Percentiles rank a stretch among this genome's conserved stretches.
phyloP scores from a whole-genome alignment of 2,888 invertebrate genomes.

The Parapristionchus giblindavisi region DNA sequence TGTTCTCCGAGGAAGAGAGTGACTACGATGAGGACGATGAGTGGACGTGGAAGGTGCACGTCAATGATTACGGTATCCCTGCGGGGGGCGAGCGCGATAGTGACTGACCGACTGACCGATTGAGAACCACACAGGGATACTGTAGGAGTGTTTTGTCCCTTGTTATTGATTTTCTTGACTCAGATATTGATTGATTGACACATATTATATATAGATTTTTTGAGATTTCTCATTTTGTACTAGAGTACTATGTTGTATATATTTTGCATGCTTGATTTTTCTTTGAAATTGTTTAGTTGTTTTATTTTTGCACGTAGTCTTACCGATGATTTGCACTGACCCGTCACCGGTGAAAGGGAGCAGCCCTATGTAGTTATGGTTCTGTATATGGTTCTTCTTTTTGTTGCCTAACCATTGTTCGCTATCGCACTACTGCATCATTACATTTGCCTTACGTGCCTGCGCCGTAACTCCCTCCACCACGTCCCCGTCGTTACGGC shows the following conservation, averaged over 20 bases:
- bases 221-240: not conserved
- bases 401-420: too few relatives aligned
- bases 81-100: not conserved
- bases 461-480: too few relatives aligned
- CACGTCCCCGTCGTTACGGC: too few relatives aligned
- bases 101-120: not conserved
- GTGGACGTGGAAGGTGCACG: constrained; percentile 22
- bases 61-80: not conserved
- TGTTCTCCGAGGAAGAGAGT: constrained; percentile 16
- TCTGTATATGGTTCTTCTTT: too few relatives aligned
- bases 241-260: constrained; percentile 28
- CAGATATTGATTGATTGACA: not conserved
- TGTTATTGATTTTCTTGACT: not conserved
- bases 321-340: too few relatives aligned
- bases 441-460: too few relatives aligned
- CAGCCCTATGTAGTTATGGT: too few relatives aligned
- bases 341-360: too few relatives aligned
- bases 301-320: too few relatives aligned
- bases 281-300: not conserved
- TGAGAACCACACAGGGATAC: too few relatives aligned
- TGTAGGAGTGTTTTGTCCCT: too few relatives aligned
- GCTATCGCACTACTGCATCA: too few relatives aligned
- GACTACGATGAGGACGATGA: constrained; percentile 19
- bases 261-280: not conserved
- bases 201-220: not conserved